Evolutionary conservation across 2,797 vertebrate species (phyloP), one percentile per base, ranked within the genome.

Genomic region (Hypotaenidia philippensis): DNA sequence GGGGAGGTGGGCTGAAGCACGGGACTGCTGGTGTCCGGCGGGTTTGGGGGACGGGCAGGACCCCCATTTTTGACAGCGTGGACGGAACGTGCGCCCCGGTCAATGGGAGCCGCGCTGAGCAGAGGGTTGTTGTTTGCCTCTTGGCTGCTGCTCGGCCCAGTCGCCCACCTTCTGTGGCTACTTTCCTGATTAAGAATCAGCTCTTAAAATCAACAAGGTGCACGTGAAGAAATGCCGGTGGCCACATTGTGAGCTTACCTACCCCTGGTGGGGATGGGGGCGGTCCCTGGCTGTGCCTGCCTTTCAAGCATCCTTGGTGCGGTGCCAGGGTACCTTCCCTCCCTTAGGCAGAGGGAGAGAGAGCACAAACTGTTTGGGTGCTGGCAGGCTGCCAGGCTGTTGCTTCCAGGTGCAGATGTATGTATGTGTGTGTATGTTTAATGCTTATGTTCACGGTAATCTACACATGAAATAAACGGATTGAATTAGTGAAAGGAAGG

Each of bases 341-440:
- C 2, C 0, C n/a, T 17, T 1, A 6, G 65, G 59, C 31, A 26
- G 15, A 4, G 53, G 5, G 26, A 32, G 31, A 49, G 18, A 19
- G n/a, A 41, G 50, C 72, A 11, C 7, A 13, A 18, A 4, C 25
- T 21, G 14, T 8, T 0, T 1, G 11, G 36, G 63, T 31, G 25
- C 55, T 3, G 75, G 6, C 56, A 21, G 44, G 59, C 55, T 3
- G 75, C 5, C 56, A 21, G 44, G 59, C 57, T 72, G 49, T 1
- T 14, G 9, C 52, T 13, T 50, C 29, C 41, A 12, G 27, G 12
- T 18, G 10, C 17, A 1, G 5, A 1, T 18, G 4, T 25, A 0
- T 0, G 1, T 20, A 1, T 18, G 4, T 25, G 0, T 0, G 1
- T 20, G 1, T 23, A 7, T 9, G 4, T 27, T 66, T 40, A 25